Evolutionary conservation across 2,113 vertebrate species (phyloP), one percentile per base, ranked within the genome.

Genomic region (Spizaetus ornatus): DNA sequence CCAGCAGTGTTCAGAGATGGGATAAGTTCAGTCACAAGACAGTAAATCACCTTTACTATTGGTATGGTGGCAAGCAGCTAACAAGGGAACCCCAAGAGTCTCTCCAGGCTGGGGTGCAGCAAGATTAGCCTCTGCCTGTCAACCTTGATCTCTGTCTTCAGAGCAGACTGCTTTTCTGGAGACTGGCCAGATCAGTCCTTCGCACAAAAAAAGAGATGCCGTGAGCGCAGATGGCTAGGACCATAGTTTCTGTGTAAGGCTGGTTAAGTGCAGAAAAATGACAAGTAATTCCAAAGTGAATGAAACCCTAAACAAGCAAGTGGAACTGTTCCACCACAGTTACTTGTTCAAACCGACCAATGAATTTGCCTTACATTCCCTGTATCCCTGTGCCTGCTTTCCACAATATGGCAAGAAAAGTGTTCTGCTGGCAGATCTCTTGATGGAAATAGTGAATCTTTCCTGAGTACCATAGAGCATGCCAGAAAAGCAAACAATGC

Each of bases 401-500:
- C 91, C 43, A n/a, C 43, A 89, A 55, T 7, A 45, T 3, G n/a
- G 32, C 74, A 85, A 14, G 17, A 69, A 48, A 82, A 89, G 40
- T 7, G 19, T 76, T 85, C 73, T 59, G 19, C 83, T 83, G 63
- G 86, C 59, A 90, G 22, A 70, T 45, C 18, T 79, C 66, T 76
- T 55, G 43, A 53, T n/a, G 70, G 87, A 96, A 96, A 94, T 21
- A 72, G 74, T 61, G 61, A 90, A 52, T 77, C 82, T 76, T 80
- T 69, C 52, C 81, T 15, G 52, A 80, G 36, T 23, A 17, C 61
- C 48, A 55, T 0, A 52, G 23, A 67, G 25, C 23, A 90, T 45
- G 48, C 48, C 92, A 93, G 82, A 86, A 90, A 91, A 90, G 40
- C 73, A 93, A 96, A 93, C 56, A 93, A 82, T 86, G 48, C 48